These are phyloP conservation scores for Brachionus manjavacas DNA, from an alignment of 1,140 invertebrate species.

Conservation along the genomic window DNA sequence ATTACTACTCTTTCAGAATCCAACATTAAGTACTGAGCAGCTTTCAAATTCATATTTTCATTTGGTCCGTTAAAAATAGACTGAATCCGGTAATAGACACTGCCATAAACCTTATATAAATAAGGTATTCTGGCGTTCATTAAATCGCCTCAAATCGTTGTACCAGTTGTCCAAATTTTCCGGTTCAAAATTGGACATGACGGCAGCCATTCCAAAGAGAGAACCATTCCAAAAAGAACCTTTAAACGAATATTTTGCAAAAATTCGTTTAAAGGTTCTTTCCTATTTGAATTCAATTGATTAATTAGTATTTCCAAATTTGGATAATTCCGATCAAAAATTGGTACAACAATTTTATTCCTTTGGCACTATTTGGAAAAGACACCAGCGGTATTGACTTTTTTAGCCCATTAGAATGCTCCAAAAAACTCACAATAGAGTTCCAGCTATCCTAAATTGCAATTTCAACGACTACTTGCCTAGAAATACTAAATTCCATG, in stretches of 20 bases:
- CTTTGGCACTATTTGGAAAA: not conserved
- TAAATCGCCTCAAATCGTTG: not conserved
- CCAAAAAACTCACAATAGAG: not conserved
- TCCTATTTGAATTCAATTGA: too few species aligned
- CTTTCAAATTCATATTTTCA: not conserved
- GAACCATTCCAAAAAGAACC: too few species aligned
- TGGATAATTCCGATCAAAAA: not conserved
- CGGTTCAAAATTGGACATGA: not conserved
- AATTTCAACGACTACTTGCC: not conserved
- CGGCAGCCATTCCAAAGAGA: not conserved
- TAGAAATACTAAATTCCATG: not conserved
- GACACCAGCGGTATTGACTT: not conserved
- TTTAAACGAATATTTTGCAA: too few species aligned
- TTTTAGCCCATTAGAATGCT: not conserved
- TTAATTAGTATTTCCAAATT: not conserved
- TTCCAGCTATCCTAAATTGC: not conserved
- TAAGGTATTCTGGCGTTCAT: not conserved
- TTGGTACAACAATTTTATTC: not conserved
- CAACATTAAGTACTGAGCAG: not conserved
- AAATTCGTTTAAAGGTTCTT: too few species aligned
- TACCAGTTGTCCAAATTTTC: not conserved
- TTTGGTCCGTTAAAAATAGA: not conserved
- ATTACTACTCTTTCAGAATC: not conserved
- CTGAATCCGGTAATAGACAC: not conserved
- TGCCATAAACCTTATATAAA: not conserved